A percentile compares a stretch with the other conserved stretches of the same genome.
These are phyloP conservation scores for Sphyrna mokarran DNA, from an alignment of 2,113 vertebrate genomes.

Conservation along the genomic window DNA sequence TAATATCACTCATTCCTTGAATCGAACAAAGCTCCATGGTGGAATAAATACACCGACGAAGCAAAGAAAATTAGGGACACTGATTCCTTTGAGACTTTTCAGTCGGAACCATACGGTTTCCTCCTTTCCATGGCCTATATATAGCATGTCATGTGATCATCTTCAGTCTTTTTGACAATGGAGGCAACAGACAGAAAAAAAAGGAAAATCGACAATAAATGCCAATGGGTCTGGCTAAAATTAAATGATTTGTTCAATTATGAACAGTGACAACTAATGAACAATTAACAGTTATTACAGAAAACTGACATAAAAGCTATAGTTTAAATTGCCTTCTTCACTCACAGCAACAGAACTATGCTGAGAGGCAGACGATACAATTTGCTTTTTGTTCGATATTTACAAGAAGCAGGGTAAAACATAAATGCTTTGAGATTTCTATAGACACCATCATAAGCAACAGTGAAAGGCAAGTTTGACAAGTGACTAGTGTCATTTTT, in stretches of 20 bases:
- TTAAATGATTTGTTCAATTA: not conserved
- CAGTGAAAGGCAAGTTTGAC: not conserved
- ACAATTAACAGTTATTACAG: not conserved
- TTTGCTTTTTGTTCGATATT: not conserved
- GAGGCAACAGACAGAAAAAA: not conserved
- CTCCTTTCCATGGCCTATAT: slow-evolving; percentile 19
- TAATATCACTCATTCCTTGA: not conserved
- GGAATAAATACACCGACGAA: not conserved
- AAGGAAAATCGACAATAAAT: not conserved
- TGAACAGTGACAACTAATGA: not conserved
- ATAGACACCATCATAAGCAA: not conserved
- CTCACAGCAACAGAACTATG: not conserved
- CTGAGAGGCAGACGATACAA: not conserved
- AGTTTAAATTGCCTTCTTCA: not conserved
- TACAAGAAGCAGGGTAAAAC: not conserved
- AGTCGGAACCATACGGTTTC: not conserved
- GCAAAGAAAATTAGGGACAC: not conserved
- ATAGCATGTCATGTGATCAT: slow-evolving; percentile 20
- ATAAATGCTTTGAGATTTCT: not conserved
- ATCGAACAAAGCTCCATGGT: not conserved
- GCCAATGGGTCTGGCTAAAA: not conserved
- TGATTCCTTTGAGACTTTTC: not conserved
- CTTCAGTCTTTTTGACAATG: slow-evolving; percentile 1
- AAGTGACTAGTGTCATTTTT: not conserved
- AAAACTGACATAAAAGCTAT: not conserved